phyloP scores from a whole-genome alignment of 2,113 vertebrate genomes.

The Prunella himalayana region DNA sequence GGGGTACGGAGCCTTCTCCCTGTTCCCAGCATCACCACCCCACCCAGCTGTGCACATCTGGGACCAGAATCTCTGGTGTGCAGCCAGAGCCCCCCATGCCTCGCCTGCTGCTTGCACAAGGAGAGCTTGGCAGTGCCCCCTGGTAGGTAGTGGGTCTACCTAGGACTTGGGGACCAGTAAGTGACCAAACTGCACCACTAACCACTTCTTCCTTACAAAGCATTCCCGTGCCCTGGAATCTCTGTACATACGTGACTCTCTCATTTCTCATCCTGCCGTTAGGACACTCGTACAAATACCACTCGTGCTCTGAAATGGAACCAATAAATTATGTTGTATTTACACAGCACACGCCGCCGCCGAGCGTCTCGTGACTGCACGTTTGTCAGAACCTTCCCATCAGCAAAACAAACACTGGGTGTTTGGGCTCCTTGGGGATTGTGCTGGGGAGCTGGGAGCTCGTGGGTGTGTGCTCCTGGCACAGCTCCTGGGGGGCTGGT shows the following conservation, averaged over 20 bases:
- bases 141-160: not conserved
- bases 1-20: not conserved
- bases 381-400: not conserved
- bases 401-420: not conserved
- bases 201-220: not conserved
- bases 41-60: not conserved
- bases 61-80: not conserved
- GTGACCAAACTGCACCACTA: slow-evolving; percentile 39
- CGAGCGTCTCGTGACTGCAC: not conserved
- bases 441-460: not conserved
- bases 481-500: rapidly evolving
- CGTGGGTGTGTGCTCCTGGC: not conserved
- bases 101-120: not conserved
- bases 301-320: slow-evolving; percentile 6
- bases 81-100: not conserved
- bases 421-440: not conserved
- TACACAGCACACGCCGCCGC: not conserved
- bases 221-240: not conserved
- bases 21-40: not conserved
- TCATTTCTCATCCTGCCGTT: not conserved
- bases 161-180: not conserved
- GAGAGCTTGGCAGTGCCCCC: not conserved
- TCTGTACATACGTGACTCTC: not conserved
- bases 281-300: slow-evolving; percentile 21
- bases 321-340: slow-evolving; percentile 61